Evolutionary conservation across 1,140 invertebrate genomes (phyloP).

Genomic region (Melanaphis sacchari): DNA sequence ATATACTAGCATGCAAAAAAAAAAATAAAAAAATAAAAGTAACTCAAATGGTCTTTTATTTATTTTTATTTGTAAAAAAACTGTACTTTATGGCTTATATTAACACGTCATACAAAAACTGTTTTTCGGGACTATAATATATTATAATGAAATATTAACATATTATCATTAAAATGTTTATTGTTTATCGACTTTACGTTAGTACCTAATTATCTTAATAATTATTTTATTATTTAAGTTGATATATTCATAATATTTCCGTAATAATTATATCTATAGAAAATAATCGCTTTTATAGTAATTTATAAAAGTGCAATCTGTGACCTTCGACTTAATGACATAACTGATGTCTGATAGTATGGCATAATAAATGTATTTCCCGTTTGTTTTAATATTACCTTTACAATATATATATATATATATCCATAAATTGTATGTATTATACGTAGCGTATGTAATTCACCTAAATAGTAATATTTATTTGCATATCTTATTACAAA

Average conservation of each 20-base stretch:
- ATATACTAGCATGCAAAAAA: neutral
- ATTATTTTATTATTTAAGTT: neutral
- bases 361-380: neutral
- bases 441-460: neutral
- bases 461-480: neutral
- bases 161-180: neutral
- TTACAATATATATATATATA: neutral
- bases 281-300: neutral
- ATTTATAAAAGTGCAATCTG: neutral
- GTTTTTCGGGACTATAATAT: neutral
- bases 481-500: neutral
- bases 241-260: neutral
- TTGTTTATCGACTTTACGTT: neutral
- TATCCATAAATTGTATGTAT: neutral
- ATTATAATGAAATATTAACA: no score
- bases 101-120: neutral
- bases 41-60: neutral
- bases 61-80: neutral
- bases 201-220: neutral
- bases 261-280: neutral
- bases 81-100: neutral
- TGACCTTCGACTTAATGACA: constrained; percentile 3
- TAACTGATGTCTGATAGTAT: neutral
- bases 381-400: neutral
- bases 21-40: neutral